Evolutionary conservation across 2,797 vertebrate species (phyloP).

Genomic region (Myripristis murdjan): DNA sequence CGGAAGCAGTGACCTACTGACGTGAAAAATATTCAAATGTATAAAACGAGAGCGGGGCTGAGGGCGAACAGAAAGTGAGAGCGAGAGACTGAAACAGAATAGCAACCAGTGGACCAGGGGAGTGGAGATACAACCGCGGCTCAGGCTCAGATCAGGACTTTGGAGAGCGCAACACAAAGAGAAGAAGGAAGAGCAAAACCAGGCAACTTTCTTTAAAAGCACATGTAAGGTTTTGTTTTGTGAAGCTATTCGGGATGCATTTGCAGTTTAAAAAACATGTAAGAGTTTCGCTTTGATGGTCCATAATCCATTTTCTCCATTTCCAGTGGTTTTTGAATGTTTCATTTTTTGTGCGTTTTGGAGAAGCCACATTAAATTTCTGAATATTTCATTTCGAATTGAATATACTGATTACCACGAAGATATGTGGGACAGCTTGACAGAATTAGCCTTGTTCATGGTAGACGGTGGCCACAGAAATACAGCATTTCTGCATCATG

Average conservation of each 20-base stretch:
- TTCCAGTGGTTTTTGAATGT: not conserved
- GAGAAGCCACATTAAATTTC: not conserved
- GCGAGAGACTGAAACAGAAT: conserved; percentile 29
- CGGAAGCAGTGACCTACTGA: conserved; percentile 88
- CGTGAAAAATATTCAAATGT: conserved; percentile 89
- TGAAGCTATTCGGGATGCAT: no score
- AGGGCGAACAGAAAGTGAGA: conserved; percentile 82
- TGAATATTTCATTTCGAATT: not conserved
- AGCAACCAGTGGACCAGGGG: conserved; percentile 45
- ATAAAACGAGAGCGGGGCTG: conserved; percentile 90
- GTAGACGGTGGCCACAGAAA: not conserved
- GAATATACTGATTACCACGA: no score
- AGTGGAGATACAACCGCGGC: conserved; percentile 66
- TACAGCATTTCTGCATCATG: not conserved
- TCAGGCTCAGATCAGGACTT: conserved; percentile 76
- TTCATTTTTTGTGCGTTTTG: no score
- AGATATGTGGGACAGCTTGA: not conserved
- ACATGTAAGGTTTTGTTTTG: conserved; percentile 75
- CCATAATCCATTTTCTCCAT: fast-evolving
- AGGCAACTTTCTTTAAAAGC: conserved; percentile 48
- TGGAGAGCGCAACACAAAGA: conserved; percentile 74
- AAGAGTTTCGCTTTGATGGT: not conserved
- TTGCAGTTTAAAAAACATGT: no score
- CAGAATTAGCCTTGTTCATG: not conserved
- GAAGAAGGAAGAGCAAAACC: not conserved